Evolutionary conservation across 2,888 invertebrate species (phyloP).

Genomic region (Laothoe populi): DNA sequence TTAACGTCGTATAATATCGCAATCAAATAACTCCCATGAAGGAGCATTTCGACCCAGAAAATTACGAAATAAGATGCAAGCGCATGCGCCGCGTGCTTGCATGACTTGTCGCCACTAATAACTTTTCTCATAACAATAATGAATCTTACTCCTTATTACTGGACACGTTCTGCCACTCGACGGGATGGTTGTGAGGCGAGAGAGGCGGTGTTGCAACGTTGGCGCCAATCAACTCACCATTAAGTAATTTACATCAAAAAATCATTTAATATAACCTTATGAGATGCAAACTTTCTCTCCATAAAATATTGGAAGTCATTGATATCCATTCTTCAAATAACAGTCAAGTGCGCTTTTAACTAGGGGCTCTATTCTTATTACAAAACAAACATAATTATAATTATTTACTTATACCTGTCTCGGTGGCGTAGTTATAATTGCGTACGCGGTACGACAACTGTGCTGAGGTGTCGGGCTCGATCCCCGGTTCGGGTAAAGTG

Average conservation of each 20-base stretch:
- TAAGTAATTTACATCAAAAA: conserved; percentile 72
- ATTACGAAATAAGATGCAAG: conserved; percentile 69
- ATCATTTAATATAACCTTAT: conserved; percentile 55
- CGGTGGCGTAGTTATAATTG: no score
- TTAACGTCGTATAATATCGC: conserved; percentile 15
- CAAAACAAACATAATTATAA: no score
- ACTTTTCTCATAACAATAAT: conserved; percentile 82
- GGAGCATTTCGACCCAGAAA: conserved; percentile 59
- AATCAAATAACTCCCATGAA: conserved; percentile 37
- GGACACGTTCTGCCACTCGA: conserved; percentile 76
- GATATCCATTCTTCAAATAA: not conserved
- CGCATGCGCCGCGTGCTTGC: conserved; percentile 65
- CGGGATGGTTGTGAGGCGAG: conserved; percentile 37
- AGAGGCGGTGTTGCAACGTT: conserved; percentile 43
- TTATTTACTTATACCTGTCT: no score
- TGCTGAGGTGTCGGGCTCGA: no score
- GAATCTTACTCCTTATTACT: conserved; percentile 79
- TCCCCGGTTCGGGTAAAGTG: no score
- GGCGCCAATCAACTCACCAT: conserved; percentile 67
- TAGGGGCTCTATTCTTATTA: no score
- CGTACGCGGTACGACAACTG: no score
- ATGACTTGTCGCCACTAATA: conserved; percentile 72
- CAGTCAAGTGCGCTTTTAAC: not conserved
- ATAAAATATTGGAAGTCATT: not conserved
- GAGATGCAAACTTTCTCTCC: no score